Base-by-base conservation (phyloP, 2,113 vertebrate genomes). In the Prionailurus bengalensis region DNA sequence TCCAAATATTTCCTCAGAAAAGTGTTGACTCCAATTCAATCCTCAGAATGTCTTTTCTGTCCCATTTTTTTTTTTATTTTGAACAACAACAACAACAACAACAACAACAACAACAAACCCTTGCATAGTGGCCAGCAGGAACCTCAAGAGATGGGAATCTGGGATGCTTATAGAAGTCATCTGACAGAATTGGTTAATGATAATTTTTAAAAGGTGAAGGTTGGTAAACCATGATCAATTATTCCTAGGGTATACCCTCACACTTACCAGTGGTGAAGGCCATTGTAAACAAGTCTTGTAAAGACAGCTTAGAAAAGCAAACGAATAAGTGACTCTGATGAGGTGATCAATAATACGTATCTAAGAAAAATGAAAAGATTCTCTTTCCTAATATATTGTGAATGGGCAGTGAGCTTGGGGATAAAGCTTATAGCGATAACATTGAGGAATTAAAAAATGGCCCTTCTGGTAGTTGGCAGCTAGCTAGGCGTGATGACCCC, bases 301-400 rank as follows among this genome's bases (percentile, higher is more conserved):
- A 92, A 94, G n/a, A 70, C 19, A 39, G 61, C 83, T 95, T 93
- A 45, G 19, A 94, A 94, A 92, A 86, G 42, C 6, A 51, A 94
- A 89, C 29, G 4, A 71, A 17, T 55, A 96, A 84, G 45, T 89
- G 73, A 87, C 68, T 71, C 53, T 87, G 51, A 73, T 88, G 58
- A n/a, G 15, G 55, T 78, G 82, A 89, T 70, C 15, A 39, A 70
- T 5, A 61, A 66, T 58, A 70, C 10, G 19, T 45, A 86, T 66
- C 65, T 94, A 83, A 90, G 63, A 90, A 82, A 87, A 87, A 93
- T 39, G 21, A 93, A 82, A 96, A 76, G 15, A 51, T 48, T 42
- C 15, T 21, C 31, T 94, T 80, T 94, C 31, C 33, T 39, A 84
- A 85, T 88, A 93, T 81, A 66, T 79, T 95, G 48, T 90, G 42